phyloP scores from a whole-genome alignment of 2,888 invertebrate species.

The Drosophila pseudotalamancana region DNA sequence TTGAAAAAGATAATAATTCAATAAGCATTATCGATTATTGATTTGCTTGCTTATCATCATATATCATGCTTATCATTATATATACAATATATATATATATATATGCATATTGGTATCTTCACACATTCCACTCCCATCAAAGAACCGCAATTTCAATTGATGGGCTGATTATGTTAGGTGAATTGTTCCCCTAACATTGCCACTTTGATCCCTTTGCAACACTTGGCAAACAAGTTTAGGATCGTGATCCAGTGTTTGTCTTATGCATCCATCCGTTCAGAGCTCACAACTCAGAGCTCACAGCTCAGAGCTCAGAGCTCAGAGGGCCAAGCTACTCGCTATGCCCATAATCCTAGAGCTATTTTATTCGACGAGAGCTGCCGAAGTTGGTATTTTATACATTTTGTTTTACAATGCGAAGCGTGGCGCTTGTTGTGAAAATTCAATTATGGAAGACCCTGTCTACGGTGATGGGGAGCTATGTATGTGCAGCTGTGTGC shows the following conservation, averaged over 20 bases:
- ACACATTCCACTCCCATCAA: too few relatives aligned
- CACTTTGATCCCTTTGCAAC: background rate
- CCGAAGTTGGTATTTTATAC: slow-evolving; percentile 25
- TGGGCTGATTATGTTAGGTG: background rate
- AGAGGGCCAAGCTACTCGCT: slow-evolving; percentile 17
- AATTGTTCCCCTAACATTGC: too few relatives aligned
- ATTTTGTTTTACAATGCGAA: slow-evolving; percentile 40
- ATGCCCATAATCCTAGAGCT: slow-evolving; percentile 20
- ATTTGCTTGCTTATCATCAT: too few relatives aligned
- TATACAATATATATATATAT: too few relatives aligned
- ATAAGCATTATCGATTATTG: too few relatives aligned
- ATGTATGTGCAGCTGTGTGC: background rate
- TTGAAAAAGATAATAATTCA: too few relatives aligned
- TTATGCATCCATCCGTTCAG: background rate
- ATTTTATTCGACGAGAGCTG: slow-evolving; percentile 15
- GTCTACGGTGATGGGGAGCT: background rate
- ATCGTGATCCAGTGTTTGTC: background rate
- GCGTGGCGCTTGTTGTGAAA: slow-evolving; percentile 50
- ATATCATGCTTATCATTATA: too few relatives aligned
- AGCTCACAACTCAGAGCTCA: too few relatives aligned
- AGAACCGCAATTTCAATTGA: background rate
- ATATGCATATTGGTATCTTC: too few relatives aligned
- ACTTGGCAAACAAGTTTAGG: background rate
- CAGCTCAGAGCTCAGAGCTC: background rate
- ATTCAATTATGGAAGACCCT: slow-evolving; percentile 68